Evolutionary conservation across 2,888 invertebrate genomes (phyloP).

Genomic region (Drosophila eohydei): DNA sequence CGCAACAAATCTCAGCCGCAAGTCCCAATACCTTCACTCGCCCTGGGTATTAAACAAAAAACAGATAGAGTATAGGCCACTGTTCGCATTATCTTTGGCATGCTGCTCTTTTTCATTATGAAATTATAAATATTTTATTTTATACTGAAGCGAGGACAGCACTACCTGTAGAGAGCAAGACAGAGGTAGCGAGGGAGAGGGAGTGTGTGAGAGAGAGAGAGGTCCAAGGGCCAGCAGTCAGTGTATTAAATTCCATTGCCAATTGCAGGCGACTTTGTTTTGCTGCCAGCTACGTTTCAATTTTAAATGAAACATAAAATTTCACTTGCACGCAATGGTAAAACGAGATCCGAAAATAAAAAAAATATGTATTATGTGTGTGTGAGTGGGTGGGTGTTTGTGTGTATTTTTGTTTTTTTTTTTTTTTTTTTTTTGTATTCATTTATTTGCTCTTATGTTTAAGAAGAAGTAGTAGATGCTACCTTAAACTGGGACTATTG

Average conservation of each 20-base stretch:
- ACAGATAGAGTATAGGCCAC: slow-evolving; percentile 18
- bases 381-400: background rate
- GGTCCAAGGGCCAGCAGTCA: background rate
- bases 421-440: too few relatives aligned
- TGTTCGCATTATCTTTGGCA: slow-evolving; percentile 47
- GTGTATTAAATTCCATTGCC: slow-evolving; percentile 64
- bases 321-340: slow-evolving; percentile 54
- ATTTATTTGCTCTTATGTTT: too few relatives aligned
- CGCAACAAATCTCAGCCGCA: background rate
- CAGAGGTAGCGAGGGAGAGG: background rate
- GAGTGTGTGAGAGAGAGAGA: background rate
- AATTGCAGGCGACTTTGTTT: slow-evolving; percentile 62
- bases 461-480: too few relatives aligned
- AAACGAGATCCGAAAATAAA: slow-evolving; percentile 32
- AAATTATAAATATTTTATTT: slow-evolving; percentile 71
- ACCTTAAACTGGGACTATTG: too few relatives aligned
- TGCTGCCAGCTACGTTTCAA: slow-evolving; percentile 67
- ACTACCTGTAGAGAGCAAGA: background rate
- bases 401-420: too few relatives aligned
- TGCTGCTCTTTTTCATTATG: slow-evolving; percentile 63
- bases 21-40: background rate
- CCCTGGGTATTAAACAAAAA: background rate
- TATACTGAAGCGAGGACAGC: slow-evolving; percentile 45
- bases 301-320: slow-evolving; percentile 69
- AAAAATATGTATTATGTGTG: slow-evolving; percentile 10